These are phyloP conservation scores for Microctonus brassicae DNA, from an alignment of 2,888 invertebrate genomes.

Conservation along the genomic window DNA sequence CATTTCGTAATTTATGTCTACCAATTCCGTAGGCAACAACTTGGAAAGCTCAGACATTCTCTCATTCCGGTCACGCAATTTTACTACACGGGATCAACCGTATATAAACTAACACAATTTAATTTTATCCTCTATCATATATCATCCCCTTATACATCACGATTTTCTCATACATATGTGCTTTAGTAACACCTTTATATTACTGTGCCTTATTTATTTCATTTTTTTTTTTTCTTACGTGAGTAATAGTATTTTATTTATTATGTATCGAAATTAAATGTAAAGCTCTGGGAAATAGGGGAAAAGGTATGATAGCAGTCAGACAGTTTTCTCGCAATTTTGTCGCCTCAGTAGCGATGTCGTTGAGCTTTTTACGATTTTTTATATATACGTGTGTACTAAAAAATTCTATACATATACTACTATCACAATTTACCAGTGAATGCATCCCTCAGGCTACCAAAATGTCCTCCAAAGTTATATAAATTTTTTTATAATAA, in stretches of 20 bases:
- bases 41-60: constrained; percentile 1
- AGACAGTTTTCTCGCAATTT: constrained; percentile 7
- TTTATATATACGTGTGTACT: background rate
- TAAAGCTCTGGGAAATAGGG: background rate
- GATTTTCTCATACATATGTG: background rate
- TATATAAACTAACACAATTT: constrained; percentile 1
- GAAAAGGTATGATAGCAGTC: background rate
- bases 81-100: background rate
- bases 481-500: background rate
- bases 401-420: background rate
- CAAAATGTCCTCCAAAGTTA: background rate
- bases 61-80: constrained; percentile 17
- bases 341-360: background rate
- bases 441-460: background rate
- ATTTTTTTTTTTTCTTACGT: background rate
- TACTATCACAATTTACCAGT: background rate
- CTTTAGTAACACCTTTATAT: background rate
- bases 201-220: background rate
- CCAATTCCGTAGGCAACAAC: constrained; percentile 9
- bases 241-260: background rate
- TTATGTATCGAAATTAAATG: background rate
- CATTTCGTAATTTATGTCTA: background rate
- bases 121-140: constrained; percentile 1
- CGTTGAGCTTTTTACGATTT: background rate
- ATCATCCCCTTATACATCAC: background rate